These are phyloP conservation scores for Dasyurus viverrinus DNA, from an alignment of 2,113 vertebrate species.

Conservation along the genomic window DNA sequence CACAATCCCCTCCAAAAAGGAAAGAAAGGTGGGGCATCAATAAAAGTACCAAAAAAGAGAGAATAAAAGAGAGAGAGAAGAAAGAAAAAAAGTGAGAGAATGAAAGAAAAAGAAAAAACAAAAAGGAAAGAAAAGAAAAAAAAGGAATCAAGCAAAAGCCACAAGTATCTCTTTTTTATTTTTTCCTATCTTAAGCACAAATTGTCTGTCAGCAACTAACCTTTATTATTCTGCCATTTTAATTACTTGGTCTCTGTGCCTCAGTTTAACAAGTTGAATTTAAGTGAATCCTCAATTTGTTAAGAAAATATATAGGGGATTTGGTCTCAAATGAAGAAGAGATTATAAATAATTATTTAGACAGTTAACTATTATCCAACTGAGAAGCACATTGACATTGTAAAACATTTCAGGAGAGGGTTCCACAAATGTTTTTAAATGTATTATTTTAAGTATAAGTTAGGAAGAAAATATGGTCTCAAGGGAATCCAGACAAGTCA, in stretches of 20 bases:
- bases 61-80: neutral
- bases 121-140: neutral
- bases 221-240: neutral
- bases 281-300: conserved; percentile 23
- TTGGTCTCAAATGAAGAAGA: conserved; percentile 30
- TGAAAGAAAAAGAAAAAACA: too few relatives aligned
- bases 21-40: neutral
- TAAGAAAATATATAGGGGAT: conserved; percentile 25
- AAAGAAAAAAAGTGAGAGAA: neutral
- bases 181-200: conserved; percentile 38
- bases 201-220: neutral
- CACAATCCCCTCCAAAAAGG: too few relatives aligned
- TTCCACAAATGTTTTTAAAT: conserved; percentile 9
- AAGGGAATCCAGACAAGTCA: conserved; percentile 6
- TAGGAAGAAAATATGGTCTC: neutral
- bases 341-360: conserved; percentile 49
- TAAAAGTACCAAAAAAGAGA: conserved; percentile 22
- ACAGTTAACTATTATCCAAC: neutral
- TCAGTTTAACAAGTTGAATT: conserved; percentile 34
- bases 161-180: neutral
- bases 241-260: neutral
- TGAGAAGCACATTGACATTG: conserved; percentile 9
- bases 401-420: neutral
- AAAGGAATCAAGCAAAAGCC: neutral
- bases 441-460: neutral